phyloP scores from a whole-genome alignment of 2,888 invertebrate species.

The Andricus quercusramuli region DNA sequence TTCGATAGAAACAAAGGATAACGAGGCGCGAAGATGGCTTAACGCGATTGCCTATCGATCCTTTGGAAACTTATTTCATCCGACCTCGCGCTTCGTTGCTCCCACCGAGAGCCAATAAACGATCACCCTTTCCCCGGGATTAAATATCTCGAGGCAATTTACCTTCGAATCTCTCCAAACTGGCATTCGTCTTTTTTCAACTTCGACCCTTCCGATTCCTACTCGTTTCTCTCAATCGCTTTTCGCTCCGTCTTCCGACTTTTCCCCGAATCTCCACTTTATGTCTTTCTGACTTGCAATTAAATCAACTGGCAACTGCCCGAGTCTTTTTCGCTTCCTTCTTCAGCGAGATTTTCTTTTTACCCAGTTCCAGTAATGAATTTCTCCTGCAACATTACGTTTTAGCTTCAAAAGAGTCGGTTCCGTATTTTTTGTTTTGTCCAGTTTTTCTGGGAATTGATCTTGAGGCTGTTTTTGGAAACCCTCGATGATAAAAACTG shows the following conservation, averaged over 20 bases:
- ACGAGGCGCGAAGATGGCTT: conserved; percentile 75
- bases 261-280: conserved; percentile 44
- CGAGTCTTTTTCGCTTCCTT: conserved; percentile 20
- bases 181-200: conserved; percentile 38
- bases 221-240: conserved; percentile 41
- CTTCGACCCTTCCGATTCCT: conserved; percentile 39
- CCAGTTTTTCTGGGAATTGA: neutral
- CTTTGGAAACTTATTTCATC: conserved; percentile 64
- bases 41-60: conserved; percentile 74
- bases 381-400: conserved; percentile 13
- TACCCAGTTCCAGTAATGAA: neutral
- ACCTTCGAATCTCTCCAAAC: conserved; percentile 59
- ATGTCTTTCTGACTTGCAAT: conserved; percentile 45
- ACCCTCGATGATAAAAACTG: too few species aligned
- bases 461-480: neutral
- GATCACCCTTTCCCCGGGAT: conserved; percentile 70
- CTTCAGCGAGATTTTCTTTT: conserved; percentile 10
- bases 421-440: neutral
- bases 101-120: conserved; percentile 71
- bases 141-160: conserved; percentile 74
- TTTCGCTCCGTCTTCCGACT: conserved; percentile 44
- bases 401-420: conserved; percentile 1
- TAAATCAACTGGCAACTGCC: conserved; percentile 41
- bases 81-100: conserved; percentile 59
- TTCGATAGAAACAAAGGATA: conserved; percentile 68